Base-by-base conservation (phyloP, 2,113 vertebrate genomes). In the Amphiprion percula region DNA sequence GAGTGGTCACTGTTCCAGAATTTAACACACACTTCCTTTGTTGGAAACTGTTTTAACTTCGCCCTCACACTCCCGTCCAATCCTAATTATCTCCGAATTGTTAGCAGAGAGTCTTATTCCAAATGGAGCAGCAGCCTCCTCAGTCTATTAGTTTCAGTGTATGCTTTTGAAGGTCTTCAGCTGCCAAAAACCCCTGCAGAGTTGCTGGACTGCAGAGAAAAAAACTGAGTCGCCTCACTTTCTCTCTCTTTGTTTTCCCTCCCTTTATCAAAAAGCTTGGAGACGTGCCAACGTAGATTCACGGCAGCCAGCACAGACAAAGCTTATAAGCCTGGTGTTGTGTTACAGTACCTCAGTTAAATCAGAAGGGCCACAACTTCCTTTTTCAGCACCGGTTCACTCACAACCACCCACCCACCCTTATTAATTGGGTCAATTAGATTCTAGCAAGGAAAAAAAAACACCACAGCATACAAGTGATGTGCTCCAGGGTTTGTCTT, bases 381-480 rank as follows among this genome's bases (percentile, higher is more conserved):
- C 74, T 65, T 75, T 76, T 77, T 74, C 72, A 60, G 62, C 17
- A 28, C 60, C 4, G 49, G 44, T 69, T 74, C 74, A 44, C 66
- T 63, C 28, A 26, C 39, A 81, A 12, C 50, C 79, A 77, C 79
- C 70, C 73, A 81, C 44, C 68, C 72, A 70, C 72, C 65, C 70
- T 67, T 66, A 72, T 89, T 88, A 90, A 93, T 87, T 91, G 82
- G 87, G 80, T 87, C 78, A 91, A 77, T 90, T 85, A 79, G 75
- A 92, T 91, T 88, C 74, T 24, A 24, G 50, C 77, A 70, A 55
- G 61, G 0, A 14, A 75, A 47, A 66, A 66, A 76, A 77, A 68
- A 80, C 64, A 74, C 58, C 10, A 75, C 56, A 84, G 79, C 69
- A 9, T 84, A 28, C 58, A 70, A 72, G 77, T 53, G 68, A 60